Evolutionary conservation across 2,797 vertebrate genomes (phyloP).

Genomic region (Ciconia nigra): DNA sequence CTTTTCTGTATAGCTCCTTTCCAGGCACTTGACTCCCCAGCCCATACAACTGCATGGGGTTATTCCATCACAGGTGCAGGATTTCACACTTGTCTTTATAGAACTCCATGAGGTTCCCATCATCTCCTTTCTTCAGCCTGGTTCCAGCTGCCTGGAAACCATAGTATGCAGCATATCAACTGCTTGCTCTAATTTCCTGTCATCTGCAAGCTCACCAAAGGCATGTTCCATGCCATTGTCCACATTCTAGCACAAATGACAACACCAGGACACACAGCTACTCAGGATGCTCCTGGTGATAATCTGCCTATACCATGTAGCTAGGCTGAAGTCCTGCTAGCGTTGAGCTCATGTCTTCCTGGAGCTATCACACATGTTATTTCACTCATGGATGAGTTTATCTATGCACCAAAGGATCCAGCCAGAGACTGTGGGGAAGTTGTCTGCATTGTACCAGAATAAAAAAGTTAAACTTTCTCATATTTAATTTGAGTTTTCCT

Average conservation of each 20-base stretch:
- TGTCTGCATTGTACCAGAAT: neutral
- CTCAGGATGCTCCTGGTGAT: neutral
- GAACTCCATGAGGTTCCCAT: neutral
- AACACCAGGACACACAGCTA: neutral
- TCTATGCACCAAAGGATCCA: neutral
- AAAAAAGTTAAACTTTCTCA: neutral
- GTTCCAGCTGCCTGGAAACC: neutral
- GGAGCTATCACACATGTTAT: neutral
- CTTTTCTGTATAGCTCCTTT: neutral
- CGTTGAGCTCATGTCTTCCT: neutral
- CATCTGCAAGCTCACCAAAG: neutral
- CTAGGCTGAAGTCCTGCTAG: neutral
- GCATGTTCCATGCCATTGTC: neutral
- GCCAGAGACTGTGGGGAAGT: neutral
- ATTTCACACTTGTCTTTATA: neutral
- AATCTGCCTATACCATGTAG: neutral
- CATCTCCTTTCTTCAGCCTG: neutral
- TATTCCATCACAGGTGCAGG: neutral
- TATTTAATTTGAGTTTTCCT: neutral
- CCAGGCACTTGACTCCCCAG: neutral
- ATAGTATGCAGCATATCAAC: too few species aligned
- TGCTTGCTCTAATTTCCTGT: neutral
- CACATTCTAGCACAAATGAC: neutral
- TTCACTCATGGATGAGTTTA: neutral
- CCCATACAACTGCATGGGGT: too few species aligned